Evolutionary conservation across 2,888 invertebrate species (phyloP).

Genomic region (Saturnia pavonia): DNA sequence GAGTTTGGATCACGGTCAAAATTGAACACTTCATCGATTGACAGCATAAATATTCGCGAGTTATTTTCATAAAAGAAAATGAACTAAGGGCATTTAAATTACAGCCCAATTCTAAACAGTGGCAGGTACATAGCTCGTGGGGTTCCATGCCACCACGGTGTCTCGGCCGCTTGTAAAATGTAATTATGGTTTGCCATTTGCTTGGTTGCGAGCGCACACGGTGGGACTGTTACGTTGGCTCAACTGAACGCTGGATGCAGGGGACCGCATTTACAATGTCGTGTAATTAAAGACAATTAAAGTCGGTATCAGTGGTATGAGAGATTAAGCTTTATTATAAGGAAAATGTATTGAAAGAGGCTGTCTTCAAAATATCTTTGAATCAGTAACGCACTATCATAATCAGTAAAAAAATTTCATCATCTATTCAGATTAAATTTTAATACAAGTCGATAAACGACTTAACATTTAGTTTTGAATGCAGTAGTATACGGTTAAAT

Average conservation of each 20-base stretch:
- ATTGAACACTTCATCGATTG: not conserved
- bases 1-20: too few species aligned
- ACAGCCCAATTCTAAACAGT: not conserved
- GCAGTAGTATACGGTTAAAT: too few species aligned
- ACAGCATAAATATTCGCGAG: not conserved
- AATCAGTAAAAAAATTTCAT: too few species aligned
- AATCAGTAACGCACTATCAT: too few species aligned
- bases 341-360: too few species aligned
- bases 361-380: too few species aligned
- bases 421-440: too few species aligned
- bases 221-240: slow-evolving; percentile 24
- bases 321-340: too few species aligned
- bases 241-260: slow-evolving; percentile 28
- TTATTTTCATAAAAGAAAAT: not conserved
- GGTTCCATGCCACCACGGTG: slow-evolving; percentile 16
- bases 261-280: slow-evolving; percentile 27
- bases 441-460: too few species aligned
- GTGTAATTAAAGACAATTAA: slow-evolving; percentile 22
- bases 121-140: slow-evolving; percentile 1
- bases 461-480: too few species aligned
- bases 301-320: too few species aligned
- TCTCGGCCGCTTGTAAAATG: slow-evolving; percentile 38
- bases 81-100: not conserved
- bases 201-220: slow-evolving; percentile 41
- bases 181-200: slow-evolving; percentile 52